Base-by-base conservation (phyloP, 2,113 vertebrate genomes). In the Carassius auratus region DNA sequence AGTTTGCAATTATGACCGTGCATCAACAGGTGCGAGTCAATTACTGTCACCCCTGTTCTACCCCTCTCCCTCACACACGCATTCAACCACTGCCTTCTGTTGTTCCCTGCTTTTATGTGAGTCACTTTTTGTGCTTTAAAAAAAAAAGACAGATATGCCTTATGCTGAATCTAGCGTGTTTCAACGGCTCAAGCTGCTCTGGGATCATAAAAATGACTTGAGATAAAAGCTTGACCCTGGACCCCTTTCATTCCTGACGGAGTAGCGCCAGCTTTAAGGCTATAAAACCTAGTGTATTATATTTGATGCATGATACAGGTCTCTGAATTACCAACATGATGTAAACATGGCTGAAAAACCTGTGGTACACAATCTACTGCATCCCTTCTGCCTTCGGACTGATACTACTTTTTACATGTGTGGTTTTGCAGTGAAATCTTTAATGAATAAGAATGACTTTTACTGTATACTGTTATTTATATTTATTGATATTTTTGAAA, bases 1-100 rank as follows among this genome's bases (percentile, higher is more conserved):
- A 87, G 83, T 87, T 87, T 87, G 81, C 52, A 87, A 87, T 84
- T 87, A 84, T 84, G 86, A 79, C 76, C 74, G 81, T 62, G 64
- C 86, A 83, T 73, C 86, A 73, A 77, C 86, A 87, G 86, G 86
- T 87, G 81, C 84, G 75, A 73, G 81, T 84, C 81, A 64, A 79
- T 87, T 79, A 73, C 17, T 23, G 75, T 61, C 81, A 78, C 62
- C 50, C 23, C 23, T 8, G 55, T 57, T 61, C 17, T 45, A 61
- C 45, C 21, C 26, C 55, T 30, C 12, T n/a, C n/a, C 21, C 17
- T 17, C 69, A 45, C 76, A 50, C 74, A 23, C 59, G 13, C 52
- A 45, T 19, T 8, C 36, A 75, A 48, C 45, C 55, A 57, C 45
- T 73, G 66, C 64, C 15, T 30, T 69, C 81, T 36, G 48, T 30